Percentiles rank a stretch among this genome's conserved stretches.
Conservation (phyloP, 2,888 invertebrate species). For the Penaeus monodon region DNA sequence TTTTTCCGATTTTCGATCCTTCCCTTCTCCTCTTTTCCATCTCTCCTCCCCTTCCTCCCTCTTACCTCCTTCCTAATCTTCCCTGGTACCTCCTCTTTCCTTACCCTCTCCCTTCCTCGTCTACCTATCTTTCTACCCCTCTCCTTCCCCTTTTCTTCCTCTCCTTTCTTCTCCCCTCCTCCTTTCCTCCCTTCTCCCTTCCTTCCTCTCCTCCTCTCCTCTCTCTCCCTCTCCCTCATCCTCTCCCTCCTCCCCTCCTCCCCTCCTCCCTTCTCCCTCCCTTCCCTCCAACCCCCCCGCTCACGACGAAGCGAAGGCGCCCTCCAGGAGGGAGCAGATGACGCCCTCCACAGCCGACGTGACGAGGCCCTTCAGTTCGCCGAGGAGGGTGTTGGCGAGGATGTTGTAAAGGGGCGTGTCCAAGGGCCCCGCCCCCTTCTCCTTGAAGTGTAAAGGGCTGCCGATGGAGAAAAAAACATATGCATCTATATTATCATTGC, state of each 20-base stretch:
- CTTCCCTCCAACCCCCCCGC: neutral
- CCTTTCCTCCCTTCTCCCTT: neutral
- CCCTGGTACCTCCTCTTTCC: fast-evolving
- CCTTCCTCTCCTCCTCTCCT: neutral
- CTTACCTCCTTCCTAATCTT: no score
- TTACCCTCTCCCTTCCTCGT: neutral
- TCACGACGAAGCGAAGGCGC: conserved; percentile 21
- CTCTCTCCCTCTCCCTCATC: neutral
- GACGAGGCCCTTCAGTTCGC: conserved; percentile 39
- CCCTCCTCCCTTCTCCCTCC: neutral
- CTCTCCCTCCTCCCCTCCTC: neutral
- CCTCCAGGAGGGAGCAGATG: conserved; percentile 50
- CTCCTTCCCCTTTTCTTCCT: neutral
- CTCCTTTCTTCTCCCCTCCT: neutral
- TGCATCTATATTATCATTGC: neutral
- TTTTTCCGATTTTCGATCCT: neutral
- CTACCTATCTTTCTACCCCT: neutral
- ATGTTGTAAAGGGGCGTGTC: conserved; percentile 57
- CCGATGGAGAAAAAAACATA: neutral
- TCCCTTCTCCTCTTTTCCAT: neutral
- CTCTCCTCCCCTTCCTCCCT: neutral
- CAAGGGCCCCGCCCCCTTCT: conserved; percentile 44
- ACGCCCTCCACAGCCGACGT: conserved; percentile 20
- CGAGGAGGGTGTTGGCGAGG: conserved; percentile 42
- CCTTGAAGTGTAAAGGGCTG: conserved; percentile 56